Percentiles rank a stretch among this genome's conserved stretches.
These are phyloP conservation scores for Bombus sibiricus DNA, from an alignment of 1,140 invertebrate genomes.

Conservation along the genomic window DNA sequence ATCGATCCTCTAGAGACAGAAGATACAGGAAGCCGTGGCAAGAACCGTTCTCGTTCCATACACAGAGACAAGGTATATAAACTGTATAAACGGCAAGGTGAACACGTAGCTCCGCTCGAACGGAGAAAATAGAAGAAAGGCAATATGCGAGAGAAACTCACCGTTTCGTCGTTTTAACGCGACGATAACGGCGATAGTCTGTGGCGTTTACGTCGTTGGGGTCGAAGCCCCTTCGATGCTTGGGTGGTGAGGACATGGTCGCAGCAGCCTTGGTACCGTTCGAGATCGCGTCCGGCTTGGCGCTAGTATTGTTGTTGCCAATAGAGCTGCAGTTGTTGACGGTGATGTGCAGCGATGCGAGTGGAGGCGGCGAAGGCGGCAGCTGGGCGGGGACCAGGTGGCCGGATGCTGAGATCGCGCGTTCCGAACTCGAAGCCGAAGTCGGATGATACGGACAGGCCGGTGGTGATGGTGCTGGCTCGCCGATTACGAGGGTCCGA, in stretches of 20 bases:
- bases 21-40: too few relatives aligned
- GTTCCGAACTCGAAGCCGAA: constrained; percentile 19
- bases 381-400: constrained; percentile 49
- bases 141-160: constrained; percentile 65
- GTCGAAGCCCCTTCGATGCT: constrained; percentile 79
- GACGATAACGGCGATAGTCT: constrained; percentile 77
- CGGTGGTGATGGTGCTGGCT: constrained; percentile 61
- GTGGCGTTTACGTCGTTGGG: constrained; percentile 74
- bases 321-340: constrained; percentile 25
- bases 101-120: constrained; percentile 21
- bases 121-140: constrained; percentile 14
- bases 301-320: constrained; percentile 46
- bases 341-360: constrained; percentile 60
- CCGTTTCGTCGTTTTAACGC: constrained; percentile 75
- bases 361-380: constrained; percentile 71
- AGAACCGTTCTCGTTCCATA: background rate
- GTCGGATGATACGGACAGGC: constrained; percentile 57
- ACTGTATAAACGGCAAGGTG: background rate
- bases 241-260: constrained; percentile 77
- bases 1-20: too few relatives aligned
- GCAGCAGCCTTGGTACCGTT: constrained; percentile 70
- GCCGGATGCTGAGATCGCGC: constrained; percentile 25
- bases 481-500: constrained; percentile 75
- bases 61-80: background rate
- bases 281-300: constrained; percentile 50